These are phyloP conservation scores for Porphyrio hochstetteri DNA, from an alignment of 2,113 vertebrate species.

Conservation along the genomic window DNA sequence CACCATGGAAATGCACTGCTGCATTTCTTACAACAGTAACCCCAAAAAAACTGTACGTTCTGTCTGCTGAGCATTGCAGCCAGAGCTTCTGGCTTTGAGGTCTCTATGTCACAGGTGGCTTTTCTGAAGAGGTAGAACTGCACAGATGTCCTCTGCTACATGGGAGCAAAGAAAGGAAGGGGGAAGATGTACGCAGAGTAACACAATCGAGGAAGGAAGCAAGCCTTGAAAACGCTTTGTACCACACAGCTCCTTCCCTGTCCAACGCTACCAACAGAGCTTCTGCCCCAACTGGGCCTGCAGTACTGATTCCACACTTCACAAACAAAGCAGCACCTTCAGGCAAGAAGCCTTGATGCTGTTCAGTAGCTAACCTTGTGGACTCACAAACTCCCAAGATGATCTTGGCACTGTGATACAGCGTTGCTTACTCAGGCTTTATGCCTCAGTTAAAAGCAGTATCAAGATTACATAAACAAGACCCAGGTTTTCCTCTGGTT, in stretches of 20 bases:
- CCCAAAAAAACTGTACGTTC: conserved; percentile 5
- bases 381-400: neutral
- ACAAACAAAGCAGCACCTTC: too few species aligned
- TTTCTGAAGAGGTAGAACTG: conserved; percentile 76
- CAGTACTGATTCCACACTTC: neutral
- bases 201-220: neutral
- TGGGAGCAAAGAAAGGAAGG: conserved; percentile 10
- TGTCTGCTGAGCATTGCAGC: conserved; percentile 35
- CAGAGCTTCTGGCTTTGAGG: conserved; percentile 19
- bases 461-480: neutral
- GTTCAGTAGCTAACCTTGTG: neutral
- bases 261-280: neutral
- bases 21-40: conserved; percentile 28
- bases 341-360: too few species aligned
- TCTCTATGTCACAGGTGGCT: conserved; percentile 74
- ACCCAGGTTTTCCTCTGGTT: neutral
- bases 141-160: conserved; percentile 71
- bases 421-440: neutral
- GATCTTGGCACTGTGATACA: too few species aligned
- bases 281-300: too few species aligned
- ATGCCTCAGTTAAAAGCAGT: neutral
- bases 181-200: neutral
- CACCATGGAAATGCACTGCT: neutral
- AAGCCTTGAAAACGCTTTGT: neutral
- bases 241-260: neutral